Percentiles rank a stretch among this genome's conserved stretches.
phyloP scores from a whole-genome alignment of 2,113 vertebrate species.

The Amblyornis subalaris region DNA sequence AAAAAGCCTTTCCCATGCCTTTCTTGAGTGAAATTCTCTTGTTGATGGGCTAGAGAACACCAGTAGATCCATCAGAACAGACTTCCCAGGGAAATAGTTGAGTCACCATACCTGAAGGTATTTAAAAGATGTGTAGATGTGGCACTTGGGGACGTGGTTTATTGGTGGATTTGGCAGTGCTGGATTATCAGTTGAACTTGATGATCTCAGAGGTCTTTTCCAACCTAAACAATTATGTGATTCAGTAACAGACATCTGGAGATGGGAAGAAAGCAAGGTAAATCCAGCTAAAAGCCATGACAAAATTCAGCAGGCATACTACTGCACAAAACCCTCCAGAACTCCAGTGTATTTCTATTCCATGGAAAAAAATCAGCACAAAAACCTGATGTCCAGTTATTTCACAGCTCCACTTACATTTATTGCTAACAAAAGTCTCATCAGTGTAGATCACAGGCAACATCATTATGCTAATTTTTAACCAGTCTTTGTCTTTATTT shows the following conservation, averaged over 20 bases:
- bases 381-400: not conserved
- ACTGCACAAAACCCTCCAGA: rapidly evolving
- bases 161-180: not conserved
- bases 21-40: not conserved
- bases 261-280: not conserved
- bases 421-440: not conserved
- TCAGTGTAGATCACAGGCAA: not conserved
- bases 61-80: not conserved
- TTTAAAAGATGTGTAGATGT: rapidly evolving
- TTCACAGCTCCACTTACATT: not conserved
- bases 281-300: not conserved
- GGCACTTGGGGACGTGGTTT: not conserved
- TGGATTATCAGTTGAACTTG: not conserved
- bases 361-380: not conserved
- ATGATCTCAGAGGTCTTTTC: not conserved
- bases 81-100: not conserved
- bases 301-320: not conserved
- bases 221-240: not conserved
- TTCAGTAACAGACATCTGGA: not conserved
- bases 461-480: not conserved
- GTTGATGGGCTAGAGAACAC: not conserved
- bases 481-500: not conserved
- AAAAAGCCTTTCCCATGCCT: not conserved
- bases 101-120: not conserved
- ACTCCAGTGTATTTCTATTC: not conserved